Base-by-base conservation (phyloP, 2,113 vertebrate genomes). In the Lepisosteus oculatus region DNA sequence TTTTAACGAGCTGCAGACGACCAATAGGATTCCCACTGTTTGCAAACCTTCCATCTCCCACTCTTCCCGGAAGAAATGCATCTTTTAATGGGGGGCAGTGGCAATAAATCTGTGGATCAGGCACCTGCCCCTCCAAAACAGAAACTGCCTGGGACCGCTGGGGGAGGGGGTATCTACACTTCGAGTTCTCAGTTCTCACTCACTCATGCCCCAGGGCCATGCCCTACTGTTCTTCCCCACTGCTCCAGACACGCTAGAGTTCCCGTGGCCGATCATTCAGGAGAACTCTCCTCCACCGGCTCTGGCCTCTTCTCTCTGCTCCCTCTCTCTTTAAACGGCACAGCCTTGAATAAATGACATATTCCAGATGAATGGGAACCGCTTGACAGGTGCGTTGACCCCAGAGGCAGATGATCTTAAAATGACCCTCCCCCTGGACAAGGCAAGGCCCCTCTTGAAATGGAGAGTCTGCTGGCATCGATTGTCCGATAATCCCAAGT, bases 11-110 rank as follows among this genome's bases (percentile, higher is more conserved):
- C 90, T 93, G 85, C 87, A 90, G 81, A 92, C 82, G 70, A 93
- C 84, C 77, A 93, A 81, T 43, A 93, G 84, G 76, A 93, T 90
- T n/a, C 91, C 90, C 61, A 92, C 74, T 4, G 91, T 93, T 85
- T 93, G 91, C 78, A 93, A 83, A 72, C 91, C 90, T 83, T 93
- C 91, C 81, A 92, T 85, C 83, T 93, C 90, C 90, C 90, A 92
- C 74, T 86, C 89, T 11, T 88, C 87, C 71, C 79, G 79, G 72
- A 90, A 86, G 79, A 92, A 90, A 76, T 85, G 80, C 82, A 86
- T 75, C 90, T 61, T 44, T 41, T 17, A 44, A 3, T 13, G 51
- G 11, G 43, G 13, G 7, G 13, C 14, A 17, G 15, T 13, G 43
- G 45, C 43, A 11, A 43, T 29, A 29, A 29, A 29, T 29, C 29